Percentiles rank a stretch among this genome's conserved stretches.
phyloP scores from a whole-genome alignment of 2,888 invertebrate species.

The Cyrtodaria siliqua region DNA sequence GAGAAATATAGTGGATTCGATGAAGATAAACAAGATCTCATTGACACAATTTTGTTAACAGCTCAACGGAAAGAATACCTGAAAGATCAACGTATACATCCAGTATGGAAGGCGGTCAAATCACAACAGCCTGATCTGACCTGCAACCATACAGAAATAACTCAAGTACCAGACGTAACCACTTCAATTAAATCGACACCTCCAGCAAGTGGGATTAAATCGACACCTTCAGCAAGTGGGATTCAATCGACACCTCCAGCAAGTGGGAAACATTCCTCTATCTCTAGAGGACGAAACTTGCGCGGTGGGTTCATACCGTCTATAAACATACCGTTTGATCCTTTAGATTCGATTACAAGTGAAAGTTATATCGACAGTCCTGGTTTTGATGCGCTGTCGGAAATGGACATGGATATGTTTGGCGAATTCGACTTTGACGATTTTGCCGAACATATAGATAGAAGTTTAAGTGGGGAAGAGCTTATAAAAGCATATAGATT shows the following conservation, averaged over 20 bases:
- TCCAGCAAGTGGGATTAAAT: too few relatives aligned
- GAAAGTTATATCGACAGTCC: slow-evolving; percentile 3
- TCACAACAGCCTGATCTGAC: neutral
- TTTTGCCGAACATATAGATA: slow-evolving; percentile 45
- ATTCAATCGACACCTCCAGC: too few relatives aligned
- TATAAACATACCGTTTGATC: neutral
- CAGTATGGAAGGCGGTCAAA: slow-evolving; percentile 28
- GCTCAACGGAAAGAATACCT: neutral
- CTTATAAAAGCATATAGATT: slow-evolving; percentile 53
- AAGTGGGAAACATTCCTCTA: too few relatives aligned
- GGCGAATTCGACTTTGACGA: slow-evolving; percentile 45
- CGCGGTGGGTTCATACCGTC: neutral
- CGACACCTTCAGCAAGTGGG: too few relatives aligned
- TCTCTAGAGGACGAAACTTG: neutral
- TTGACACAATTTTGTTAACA: slow-evolving; percentile 29
- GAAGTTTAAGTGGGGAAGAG: slow-evolving; percentile 50
- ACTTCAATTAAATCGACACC: too few relatives aligned
- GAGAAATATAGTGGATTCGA: neutral
- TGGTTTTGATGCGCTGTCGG: neutral
- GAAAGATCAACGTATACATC: neutral
- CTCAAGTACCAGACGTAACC: too few relatives aligned
- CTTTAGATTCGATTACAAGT: neutral
- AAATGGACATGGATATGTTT: slow-evolving; percentile 25
- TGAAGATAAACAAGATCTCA: slow-evolving; percentile 24
- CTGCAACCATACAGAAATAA: too few relatives aligned